A percentile compares a stretch with the other conserved stretches of the same genome.
Conservation (phyloP, 2,888 invertebrate species). For the Cantharis lateralis region DNA sequence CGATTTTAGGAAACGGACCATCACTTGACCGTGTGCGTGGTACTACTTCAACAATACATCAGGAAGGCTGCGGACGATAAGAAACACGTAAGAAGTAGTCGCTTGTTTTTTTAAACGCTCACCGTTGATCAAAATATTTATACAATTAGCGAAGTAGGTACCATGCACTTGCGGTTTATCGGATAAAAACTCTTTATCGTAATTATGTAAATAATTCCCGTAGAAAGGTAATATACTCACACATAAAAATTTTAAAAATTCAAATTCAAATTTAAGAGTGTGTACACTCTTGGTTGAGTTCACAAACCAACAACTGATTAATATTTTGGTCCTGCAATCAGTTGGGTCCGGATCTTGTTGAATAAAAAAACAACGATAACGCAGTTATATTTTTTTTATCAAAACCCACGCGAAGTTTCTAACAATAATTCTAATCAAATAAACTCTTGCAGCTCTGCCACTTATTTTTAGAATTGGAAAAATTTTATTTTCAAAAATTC, state of each 20-base stretch:
- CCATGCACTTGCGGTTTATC: background rate
- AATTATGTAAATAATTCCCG: background rate
- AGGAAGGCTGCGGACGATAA: conserved; percentile 18
- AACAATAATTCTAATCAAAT: background rate
- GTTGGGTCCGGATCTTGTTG: background rate
- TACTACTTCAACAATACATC: conserved; percentile 37
- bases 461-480: background rate
- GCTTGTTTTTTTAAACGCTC: background rate
- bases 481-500: background rate
- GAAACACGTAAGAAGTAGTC: background rate
- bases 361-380: background rate
- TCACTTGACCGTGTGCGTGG: conserved; percentile 38
- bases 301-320: background rate
- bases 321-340: background rate
- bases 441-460: too few relatives aligned
- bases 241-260: background rate
- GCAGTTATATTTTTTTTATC: background rate
- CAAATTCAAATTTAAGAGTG: too few relatives aligned
- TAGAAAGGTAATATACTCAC: background rate
- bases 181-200: background rate
- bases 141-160: background rate
- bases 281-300: too few relatives aligned
- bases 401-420: background rate
- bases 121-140: background rate
- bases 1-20: conserved; percentile 39